A percentile compares a stretch with the other conserved stretches of the same genome.
phyloP scores from a whole-genome alignment of 2,888 invertebrate species.

The Dysmachus trigonus region DNA sequence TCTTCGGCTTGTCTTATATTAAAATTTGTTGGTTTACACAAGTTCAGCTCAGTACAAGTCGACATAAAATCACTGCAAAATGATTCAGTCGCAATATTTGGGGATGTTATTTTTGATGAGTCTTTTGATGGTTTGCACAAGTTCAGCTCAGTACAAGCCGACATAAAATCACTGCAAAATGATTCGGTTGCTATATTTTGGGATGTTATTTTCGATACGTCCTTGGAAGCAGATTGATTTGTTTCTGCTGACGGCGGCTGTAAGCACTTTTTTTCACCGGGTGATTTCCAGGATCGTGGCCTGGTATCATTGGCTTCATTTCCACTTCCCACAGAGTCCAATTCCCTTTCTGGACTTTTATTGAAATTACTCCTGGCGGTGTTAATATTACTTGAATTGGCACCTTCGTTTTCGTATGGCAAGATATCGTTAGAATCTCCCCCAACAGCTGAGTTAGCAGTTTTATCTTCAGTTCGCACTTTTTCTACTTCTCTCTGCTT shows the following conservation, averaged over 20 bases:
- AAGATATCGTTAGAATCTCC: background rate
- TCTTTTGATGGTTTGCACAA: background rate
- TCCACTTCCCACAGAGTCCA: background rate
- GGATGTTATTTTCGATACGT: background rate
- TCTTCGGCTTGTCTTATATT: constrained; percentile 2
- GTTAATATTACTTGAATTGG: background rate
- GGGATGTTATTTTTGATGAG: background rate
- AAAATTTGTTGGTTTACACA: background rate
- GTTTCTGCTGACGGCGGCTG: constrained; percentile 18
- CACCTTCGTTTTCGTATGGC: background rate
- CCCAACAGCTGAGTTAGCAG: constrained; percentile 23
- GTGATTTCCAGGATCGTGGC: constrained; percentile 51
- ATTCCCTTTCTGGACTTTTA: background rate
- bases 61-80: background rate
- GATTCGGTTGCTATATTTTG: background rate
- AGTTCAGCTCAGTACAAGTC: background rate
- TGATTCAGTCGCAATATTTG: background rate
- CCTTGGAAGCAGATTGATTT: background rate
- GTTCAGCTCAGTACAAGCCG: background rate
- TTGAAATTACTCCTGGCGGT: background rate
- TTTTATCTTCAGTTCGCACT: background rate
- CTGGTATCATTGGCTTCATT: constrained; percentile 5
- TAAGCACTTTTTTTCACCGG: constrained; percentile 52
- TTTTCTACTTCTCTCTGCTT: background rate
- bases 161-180: background rate